These are phyloP conservation scores for Nemotelus nigrinus DNA, from an alignment of 2,888 invertebrate species.

Conservation along the genomic window DNA sequence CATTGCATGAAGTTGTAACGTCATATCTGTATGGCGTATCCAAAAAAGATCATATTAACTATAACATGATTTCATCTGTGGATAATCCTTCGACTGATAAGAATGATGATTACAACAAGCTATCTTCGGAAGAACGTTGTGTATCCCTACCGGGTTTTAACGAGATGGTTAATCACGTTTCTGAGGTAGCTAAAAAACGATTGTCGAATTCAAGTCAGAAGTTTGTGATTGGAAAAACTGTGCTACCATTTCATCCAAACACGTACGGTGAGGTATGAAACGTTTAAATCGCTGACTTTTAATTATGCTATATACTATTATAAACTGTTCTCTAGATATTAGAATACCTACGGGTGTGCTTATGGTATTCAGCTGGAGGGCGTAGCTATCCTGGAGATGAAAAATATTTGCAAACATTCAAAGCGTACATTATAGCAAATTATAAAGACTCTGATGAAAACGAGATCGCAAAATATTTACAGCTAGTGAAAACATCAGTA, in stretches of 20 bases:
- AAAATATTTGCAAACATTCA: constrained; percentile 71
- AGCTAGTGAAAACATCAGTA: constrained; percentile 73
- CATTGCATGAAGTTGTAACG: constrained; percentile 61
- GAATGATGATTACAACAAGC: constrained; percentile 58
- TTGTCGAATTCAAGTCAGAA: constrained; percentile 70
- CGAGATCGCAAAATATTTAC: constrained; percentile 73
- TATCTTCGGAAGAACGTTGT: constrained; percentile 60
- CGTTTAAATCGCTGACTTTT: background rate
- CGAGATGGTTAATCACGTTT: constrained; percentile 76
- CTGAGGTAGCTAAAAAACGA: constrained; percentile 73
- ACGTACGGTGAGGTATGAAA: constrained; percentile 77
- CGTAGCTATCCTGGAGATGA: constrained; percentile 71
- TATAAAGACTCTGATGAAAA: constrained; percentile 68
- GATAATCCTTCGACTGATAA: constrained; percentile 62
- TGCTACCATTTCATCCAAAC: constrained; percentile 76
- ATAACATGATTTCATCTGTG: constrained; percentile 61
- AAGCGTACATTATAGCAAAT: constrained; percentile 70
- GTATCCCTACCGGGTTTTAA: constrained; percentile 77
- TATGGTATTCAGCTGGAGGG: constrained; percentile 72
- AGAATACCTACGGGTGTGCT: constrained; percentile 81
- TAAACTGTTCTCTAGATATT: constrained; percentile 62
- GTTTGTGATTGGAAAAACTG: constrained; percentile 73
- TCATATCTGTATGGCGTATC: constrained; percentile 74
- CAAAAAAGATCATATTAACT: constrained; percentile 68
- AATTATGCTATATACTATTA: background rate